phyloP scores from a whole-genome alignment of 2,113 vertebrate genomes.

The Sapayoa aenigma region DNA sequence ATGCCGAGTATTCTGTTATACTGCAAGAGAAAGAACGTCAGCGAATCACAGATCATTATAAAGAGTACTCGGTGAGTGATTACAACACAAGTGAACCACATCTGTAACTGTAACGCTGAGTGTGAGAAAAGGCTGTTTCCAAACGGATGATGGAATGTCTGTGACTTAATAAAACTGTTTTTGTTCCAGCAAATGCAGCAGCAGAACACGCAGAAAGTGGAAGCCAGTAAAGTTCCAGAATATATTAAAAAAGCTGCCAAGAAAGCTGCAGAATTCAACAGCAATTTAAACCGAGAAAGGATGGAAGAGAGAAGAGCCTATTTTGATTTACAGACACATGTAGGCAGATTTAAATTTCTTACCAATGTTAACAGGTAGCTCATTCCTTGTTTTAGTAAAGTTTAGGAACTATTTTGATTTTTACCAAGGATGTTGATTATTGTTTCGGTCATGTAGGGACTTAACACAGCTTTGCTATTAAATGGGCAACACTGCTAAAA shows the following conservation, averaged over 20 bases:
- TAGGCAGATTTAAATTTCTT: slow-evolving; percentile 65
- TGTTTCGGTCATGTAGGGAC: background rate
- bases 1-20: slow-evolving; percentile 95
- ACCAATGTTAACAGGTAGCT: background rate
- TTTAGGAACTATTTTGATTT: background rate
- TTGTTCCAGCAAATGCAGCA: slow-evolving; percentile 93
- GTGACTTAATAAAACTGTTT: background rate
- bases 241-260: slow-evolving; percentile 98
- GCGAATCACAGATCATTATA: slow-evolving; percentile 90
- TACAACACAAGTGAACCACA: background rate
- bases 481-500: background rate
- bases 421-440: background rate
- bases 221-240: slow-evolving; percentile 97
- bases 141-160: background rate
- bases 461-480: background rate
- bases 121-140: background rate
- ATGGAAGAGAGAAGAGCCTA: slow-evolving; percentile 98
- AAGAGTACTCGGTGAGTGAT: slow-evolving; percentile 94
- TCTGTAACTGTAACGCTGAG: background rate
- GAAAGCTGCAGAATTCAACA: slow-evolving; percentile 98
- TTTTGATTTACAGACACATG: slow-evolving; percentile 97
- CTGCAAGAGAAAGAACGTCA: slow-evolving; percentile 94
- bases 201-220: slow-evolving; percentile 95
- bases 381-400: background rate
- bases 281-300: slow-evolving; percentile 93